Evolutionary conservation across 1,140 invertebrate species (phyloP).

Genomic region (Drosophila pruinosa): DNA sequence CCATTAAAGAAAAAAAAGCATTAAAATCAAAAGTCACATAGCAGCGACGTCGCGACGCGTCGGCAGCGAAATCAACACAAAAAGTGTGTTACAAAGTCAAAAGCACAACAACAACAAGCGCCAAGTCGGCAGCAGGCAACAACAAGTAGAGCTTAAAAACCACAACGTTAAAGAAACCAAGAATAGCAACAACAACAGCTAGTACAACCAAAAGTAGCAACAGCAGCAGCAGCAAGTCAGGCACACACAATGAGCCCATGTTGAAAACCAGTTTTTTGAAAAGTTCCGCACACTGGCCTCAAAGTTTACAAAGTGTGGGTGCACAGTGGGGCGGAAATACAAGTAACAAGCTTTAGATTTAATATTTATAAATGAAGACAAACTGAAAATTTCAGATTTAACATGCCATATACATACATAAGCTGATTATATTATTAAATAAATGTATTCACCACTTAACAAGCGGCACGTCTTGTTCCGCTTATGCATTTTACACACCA

Average conservation of each 20-base stretch:
- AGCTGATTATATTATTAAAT: not conserved
- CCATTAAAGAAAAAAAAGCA: slow-evolving; percentile 56
- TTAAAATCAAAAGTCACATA: slow-evolving; percentile 72
- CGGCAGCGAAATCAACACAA: slow-evolving; percentile 67
- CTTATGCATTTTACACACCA: slow-evolving; percentile 14
- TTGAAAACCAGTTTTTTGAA: slow-evolving; percentile 71
- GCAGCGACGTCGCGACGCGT: slow-evolving; percentile 25
- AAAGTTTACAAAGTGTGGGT: slow-evolving; percentile 45
- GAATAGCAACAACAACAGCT: slow-evolving; percentile 51
- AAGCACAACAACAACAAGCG: slow-evolving; percentile 58
- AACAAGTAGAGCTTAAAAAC: slow-evolving; percentile 73
- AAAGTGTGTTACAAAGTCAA: slow-evolving; percentile 80
- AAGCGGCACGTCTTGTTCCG: not conserved
- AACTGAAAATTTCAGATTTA: too few relatives aligned
- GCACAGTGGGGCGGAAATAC: slow-evolving; percentile 35
- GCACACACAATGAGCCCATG: slow-evolving; percentile 56
- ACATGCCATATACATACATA: not conserved
- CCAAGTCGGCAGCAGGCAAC: slow-evolving; percentile 31
- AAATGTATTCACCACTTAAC: too few relatives aligned
- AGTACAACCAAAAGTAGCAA: slow-evolving; percentile 33
- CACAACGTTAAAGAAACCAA: slow-evolving; percentile 67
- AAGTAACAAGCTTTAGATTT: not conserved
- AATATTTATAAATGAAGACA: not conserved
- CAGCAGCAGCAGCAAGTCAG: slow-evolving; percentile 41
- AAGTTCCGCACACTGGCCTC: slow-evolving; percentile 73